Evolutionary conservation across 2,888 invertebrate genomes (phyloP), one percentile per base, ranked within the genome.

Genomic region (Idaea straminata): DNA sequence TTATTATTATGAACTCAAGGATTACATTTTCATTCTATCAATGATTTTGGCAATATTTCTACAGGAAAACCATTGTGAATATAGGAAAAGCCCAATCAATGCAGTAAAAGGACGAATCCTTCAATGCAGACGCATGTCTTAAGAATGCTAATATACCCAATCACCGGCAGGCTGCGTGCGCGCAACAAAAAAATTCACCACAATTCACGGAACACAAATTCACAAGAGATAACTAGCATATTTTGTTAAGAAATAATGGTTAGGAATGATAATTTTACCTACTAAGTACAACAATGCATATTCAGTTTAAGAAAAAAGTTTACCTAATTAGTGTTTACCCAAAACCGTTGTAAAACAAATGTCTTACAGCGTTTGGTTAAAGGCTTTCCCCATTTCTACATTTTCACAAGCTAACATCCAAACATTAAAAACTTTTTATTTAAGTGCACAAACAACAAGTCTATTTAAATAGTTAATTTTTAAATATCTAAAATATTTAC

Each of bases 81-180:
- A 47, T 47, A 61, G 68, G 64, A 66, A 69, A 72, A 63, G 62
- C 57, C 62, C 64, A 69, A 68, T 62, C 64, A 73, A 74, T 47
- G 47, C 47, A 47, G 47, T 13, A 13, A 47, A 7, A 81, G 78
- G 79, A 74, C 76, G 71, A 66, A 74, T 62, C 80, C 81, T 80
- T 77, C 72, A 61, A 47, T 62, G 59, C 57, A 38, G 64, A 63
- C 35, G 68, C 67, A 77, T 73, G 64, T 25, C 38, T 47, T 34
- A 64, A 71, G 83, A 81, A 83, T 83, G 69, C 67, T 74, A 80
- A 81, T 69, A 63, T 63, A 59, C 34, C 34, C 10, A 10, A 68
- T 62, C 61, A 61, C 57, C 38, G 10, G 57, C 47, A 57, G 5
- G 64, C 59, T 72, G 71, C 74, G 69, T 75, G 73, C 64, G 70